These are phyloP conservation scores for Dichetophora obliterata DNA, from an alignment of 2,888 invertebrate species.

Conservation along the genomic window DNA sequence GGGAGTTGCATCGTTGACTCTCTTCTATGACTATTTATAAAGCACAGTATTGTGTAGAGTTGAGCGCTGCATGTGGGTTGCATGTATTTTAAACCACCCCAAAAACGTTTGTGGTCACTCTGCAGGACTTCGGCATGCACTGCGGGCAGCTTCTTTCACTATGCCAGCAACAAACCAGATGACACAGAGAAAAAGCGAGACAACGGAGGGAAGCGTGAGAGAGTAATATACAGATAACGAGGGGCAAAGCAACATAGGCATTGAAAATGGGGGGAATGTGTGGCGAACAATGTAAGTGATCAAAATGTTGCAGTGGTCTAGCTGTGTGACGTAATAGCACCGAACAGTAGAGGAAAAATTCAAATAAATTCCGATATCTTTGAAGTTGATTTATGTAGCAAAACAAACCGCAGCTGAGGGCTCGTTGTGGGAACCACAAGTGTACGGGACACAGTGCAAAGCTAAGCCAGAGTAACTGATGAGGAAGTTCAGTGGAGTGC, in stretches of 20 bases:
- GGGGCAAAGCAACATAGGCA: not conserved
- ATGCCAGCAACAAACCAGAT: not conserved
- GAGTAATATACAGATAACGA: not conserved
- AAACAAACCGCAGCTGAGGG: conserved; percentile 35
- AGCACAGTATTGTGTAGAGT: too few relatives aligned
- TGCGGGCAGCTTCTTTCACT: conserved; percentile 12
- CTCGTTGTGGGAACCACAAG: conserved; percentile 22
- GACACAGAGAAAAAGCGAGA: not conserved
- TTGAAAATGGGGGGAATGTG: not conserved
- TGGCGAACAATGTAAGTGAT: conserved; percentile 32
- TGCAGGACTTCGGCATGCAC: conserved; percentile 7
- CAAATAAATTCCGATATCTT: conserved; percentile 37
- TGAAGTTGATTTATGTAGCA: conserved; percentile 38
- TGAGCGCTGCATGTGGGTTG: too few relatives aligned
- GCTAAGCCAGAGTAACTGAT: not conserved
- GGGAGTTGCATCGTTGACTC: too few relatives aligned
- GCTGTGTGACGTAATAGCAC: conserved; percentile 8
- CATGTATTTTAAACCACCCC: not conserved
- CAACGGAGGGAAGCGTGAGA: not conserved
- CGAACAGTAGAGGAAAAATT: conserved; percentile 4
- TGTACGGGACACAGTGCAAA: conserved; percentile 3
- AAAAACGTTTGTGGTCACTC: conserved; percentile 23
- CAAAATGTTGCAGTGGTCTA: conserved; percentile 32
- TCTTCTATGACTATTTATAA: too few relatives aligned
- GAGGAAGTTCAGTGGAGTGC: not conserved